Conservation (phyloP, 2,113 vertebrate species). For the Bufo gargarizans region DNA sequence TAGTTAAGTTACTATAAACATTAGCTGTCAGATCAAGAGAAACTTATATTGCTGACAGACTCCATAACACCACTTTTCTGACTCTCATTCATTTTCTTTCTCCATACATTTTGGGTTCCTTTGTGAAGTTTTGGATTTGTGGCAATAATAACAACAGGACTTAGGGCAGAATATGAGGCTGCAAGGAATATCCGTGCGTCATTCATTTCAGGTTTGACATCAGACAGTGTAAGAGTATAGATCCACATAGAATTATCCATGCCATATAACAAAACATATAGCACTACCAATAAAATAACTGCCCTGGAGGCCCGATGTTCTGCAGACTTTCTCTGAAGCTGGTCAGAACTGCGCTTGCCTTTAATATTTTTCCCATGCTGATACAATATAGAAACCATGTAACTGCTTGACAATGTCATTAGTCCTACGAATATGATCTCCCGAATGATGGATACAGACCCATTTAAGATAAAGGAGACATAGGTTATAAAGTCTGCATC, state of each 20-base stretch:
- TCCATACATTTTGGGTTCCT: not conserved
- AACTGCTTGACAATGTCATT: constrained; percentile 50
- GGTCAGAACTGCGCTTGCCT: constrained; percentile 37
- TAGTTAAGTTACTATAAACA: too few relatives aligned
- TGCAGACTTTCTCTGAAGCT: not conserved
- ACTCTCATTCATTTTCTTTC: not conserved
- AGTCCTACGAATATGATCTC: constrained; percentile 48
- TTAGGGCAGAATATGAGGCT: constrained; percentile 33
- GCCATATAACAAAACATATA: constrained; percentile 52
- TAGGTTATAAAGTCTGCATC: constrained; percentile 38
- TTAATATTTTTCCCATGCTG: constrained; percentile 39
- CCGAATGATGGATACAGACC: constrained; percentile 26
- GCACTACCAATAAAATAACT: constrained; percentile 41
- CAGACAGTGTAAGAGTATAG: constrained; percentile 32
- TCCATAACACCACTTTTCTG: constrained; percentile 4
- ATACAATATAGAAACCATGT: constrained; percentile 54
- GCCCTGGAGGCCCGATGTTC: constrained; percentile 50
- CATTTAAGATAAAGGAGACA: constrained; percentile 41
- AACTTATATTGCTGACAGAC: not conserved
- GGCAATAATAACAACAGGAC: constrained; percentile 44
- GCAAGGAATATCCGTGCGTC: constrained; percentile 43
- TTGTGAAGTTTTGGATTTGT: constrained; percentile 45
- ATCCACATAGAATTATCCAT: constrained; percentile 57
- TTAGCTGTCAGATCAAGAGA: not conserved
- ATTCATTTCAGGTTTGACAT: constrained; percentile 21